phyloP scores from a whole-genome alignment of 1,140 invertebrate species.

The Zaprionus lachaisei region DNA sequence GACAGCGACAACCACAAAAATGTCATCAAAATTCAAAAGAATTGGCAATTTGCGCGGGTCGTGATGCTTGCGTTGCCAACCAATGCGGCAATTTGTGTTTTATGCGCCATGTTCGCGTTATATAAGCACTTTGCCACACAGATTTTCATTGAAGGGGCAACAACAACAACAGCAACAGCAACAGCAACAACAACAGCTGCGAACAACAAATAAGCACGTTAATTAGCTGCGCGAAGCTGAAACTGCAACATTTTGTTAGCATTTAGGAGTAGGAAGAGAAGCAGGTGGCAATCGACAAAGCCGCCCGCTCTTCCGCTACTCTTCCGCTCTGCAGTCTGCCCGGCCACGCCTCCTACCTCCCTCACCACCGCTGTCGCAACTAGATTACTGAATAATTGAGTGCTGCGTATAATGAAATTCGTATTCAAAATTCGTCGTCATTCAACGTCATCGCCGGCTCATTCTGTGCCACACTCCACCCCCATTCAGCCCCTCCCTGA shows the following conservation, averaged over 20 bases:
- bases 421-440: slow-evolving; percentile 82
- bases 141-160: slow-evolving; percentile 22
- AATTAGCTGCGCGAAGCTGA: slow-evolving; percentile 55
- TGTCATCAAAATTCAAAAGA: slow-evolving; percentile 63
- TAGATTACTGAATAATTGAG: slow-evolving; percentile 83
- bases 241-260: slow-evolving; percentile 71
- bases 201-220: slow-evolving; percentile 49
- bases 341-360: neutral
- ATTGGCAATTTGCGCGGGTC: slow-evolving; percentile 58
- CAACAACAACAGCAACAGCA: slow-evolving; percentile 24
- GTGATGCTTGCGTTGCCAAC: slow-evolving; percentile 39
- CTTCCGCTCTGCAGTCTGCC: neutral
- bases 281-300: slow-evolving; percentile 36
- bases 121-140: slow-evolving; percentile 26
- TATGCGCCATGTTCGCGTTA: slow-evolving; percentile 25
- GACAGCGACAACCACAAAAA: slow-evolving; percentile 30
- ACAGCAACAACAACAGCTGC: slow-evolving; percentile 3
- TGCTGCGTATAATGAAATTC: slow-evolving; percentile 80
- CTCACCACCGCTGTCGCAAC: slow-evolving; percentile 24
- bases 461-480: slow-evolving; percentile 2
- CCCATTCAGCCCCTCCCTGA: neutral
- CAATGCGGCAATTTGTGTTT: slow-evolving; percentile 46
- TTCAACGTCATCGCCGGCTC: slow-evolving; percentile 56
- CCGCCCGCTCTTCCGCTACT: neutral
- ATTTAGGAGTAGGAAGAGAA: slow-evolving; percentile 15